Conservation (phyloP, 53 echinoderm and acorn worm species). For the Zoroaster sp. region DNA sequence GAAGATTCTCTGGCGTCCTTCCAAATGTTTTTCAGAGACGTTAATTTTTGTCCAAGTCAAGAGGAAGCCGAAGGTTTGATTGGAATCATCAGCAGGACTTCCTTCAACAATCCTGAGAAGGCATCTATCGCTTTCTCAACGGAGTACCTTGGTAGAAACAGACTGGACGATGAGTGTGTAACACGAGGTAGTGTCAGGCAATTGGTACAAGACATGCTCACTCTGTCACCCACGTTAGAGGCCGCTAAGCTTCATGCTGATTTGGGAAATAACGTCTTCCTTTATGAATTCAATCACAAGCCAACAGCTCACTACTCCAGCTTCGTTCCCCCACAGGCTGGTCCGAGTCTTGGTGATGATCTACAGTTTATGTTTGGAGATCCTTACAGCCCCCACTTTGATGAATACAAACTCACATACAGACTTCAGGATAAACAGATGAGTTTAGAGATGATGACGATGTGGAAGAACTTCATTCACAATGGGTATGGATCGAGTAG, state of each 20-base stretch:
- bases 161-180: slow-evolving; percentile 17
- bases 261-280: slow-evolving; percentile 14
- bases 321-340: slow-evolving; percentile 48
- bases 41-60: slow-evolving; percentile 1
- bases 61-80: slow-evolving; percentile 1
- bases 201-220: slow-evolving; percentile 28
- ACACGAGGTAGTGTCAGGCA: slow-evolving; percentile 10
- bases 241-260: slow-evolving; percentile 24
- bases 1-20: neutral
- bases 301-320: slow-evolving; percentile 16
- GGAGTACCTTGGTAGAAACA: slow-evolving; percentile 5
- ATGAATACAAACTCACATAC: slow-evolving; percentile 23
- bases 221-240: neutral
- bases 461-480: slow-evolving; percentile 29
- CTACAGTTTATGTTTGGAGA: slow-evolving; percentile 67
- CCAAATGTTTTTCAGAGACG: neutral
- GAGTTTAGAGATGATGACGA: slow-evolving; percentile 29
- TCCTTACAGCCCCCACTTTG: slow-evolving; percentile 52
- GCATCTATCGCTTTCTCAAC: neutral
- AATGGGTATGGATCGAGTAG: slow-evolving; percentile 1
- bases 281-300: slow-evolving; percentile 34
- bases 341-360: slow-evolving; percentile 58
- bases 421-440: slow-evolving; percentile 29
- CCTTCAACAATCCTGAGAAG: slow-evolving; percentile 1
- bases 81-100: neutral